phyloP scores from a whole-genome alignment of 2,113 vertebrate species.

The Gambusia holbrooki region DNA sequence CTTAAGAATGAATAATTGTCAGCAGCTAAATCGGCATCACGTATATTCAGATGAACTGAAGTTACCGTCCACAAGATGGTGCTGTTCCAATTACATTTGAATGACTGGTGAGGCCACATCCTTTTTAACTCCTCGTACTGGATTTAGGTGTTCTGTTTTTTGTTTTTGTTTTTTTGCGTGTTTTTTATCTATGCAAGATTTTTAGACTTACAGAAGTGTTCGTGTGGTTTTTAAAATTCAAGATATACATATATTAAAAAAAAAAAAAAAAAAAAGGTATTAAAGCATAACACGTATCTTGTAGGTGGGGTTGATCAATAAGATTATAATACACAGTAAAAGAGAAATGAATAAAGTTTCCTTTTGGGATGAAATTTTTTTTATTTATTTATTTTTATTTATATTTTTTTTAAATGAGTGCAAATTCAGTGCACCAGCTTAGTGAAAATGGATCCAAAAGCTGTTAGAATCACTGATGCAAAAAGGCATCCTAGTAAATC shows the following conservation, averaged over 20 bases:
- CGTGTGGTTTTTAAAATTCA: background rate
- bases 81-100: conserved; percentile 35
- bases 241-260: background rate
- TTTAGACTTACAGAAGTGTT: background rate
- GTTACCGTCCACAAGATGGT: conserved; percentile 71
- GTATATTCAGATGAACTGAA: conserved; percentile 13
- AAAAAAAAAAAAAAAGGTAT: background rate
- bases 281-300: too few relatives aligned
- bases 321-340: too few relatives aligned
- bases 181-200: background rate
- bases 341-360: too few relatives aligned
- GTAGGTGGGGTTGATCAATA: too few relatives aligned
- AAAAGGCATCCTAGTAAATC: too few relatives aligned
- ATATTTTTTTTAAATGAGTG: too few relatives aligned
- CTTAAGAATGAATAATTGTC: background rate
- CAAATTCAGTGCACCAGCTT: too few relatives aligned
- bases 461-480: too few relatives aligned
- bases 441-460: too few relatives aligned
- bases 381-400: too few relatives aligned
- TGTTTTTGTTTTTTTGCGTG: background rate
- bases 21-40: background rate
- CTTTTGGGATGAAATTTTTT: too few relatives aligned
- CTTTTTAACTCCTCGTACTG: too few relatives aligned
- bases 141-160: background rate
- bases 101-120: background rate